Base-by-base conservation (phyloP, 1,140 invertebrate genomes). In the Antheraea pernyi region DNA sequence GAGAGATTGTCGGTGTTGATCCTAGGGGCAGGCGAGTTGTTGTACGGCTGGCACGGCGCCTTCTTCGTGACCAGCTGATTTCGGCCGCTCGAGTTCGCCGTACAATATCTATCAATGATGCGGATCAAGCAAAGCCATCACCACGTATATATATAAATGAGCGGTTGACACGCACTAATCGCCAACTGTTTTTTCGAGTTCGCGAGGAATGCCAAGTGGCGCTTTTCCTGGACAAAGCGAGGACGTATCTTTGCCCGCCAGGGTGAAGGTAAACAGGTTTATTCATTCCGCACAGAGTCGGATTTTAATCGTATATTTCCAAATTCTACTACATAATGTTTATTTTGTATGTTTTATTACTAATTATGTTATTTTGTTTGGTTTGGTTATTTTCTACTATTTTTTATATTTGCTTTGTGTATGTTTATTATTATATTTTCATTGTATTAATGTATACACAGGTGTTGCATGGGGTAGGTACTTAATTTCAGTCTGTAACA, bases 141-240 rank as follows among this genome's bases (percentile, higher is more conserved):
- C 60, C 68, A 6, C 74, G 72, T 3, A 36, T 79, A 5, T 76
- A 76, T 13, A 46, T 78, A 18, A 78, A 78, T 46, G 77, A 78
- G 42, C 67, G 77, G 18, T 65, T 77, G 3, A 76, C 74, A 6
- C 65, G 68, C 0, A 36, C 13, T 9, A 77, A 76, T 48, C 65
- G 72, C 0, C 59, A 59, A 3, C 19, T 78, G 18, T 80, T 80
- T 16, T 64, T 71, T 13, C 63, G 19, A 7, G 71, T 70, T 18
- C 67, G 75, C 0, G 67, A 69, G 22, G 59, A 46, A 39, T 66
- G 69, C n/a, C 53, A 46, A 67, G 1, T 78, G 77, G 77, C 59
- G 53, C 11, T 78, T 64, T 60, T 30, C 69, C 3, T 76, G 72
- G 72, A 16, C 30, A 7, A 61, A 65, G 19, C 16, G 48, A 13